Base-by-base conservation (phyloP, 2,113 vertebrate genomes). In the Furnarius figulus region DNA sequence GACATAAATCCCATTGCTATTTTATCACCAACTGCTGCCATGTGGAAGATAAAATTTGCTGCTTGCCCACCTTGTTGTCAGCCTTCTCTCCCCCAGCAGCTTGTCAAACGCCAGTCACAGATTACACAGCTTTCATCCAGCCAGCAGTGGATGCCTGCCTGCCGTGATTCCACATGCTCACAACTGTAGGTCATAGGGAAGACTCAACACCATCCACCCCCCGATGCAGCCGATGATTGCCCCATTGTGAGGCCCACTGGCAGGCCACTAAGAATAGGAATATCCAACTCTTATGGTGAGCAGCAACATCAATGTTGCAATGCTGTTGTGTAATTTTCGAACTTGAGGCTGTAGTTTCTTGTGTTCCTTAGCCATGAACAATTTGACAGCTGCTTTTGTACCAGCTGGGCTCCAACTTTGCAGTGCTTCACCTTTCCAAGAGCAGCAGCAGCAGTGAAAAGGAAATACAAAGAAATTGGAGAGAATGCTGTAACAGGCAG, bases 211-310 rank as follows among this genome's bases (percentile, higher is more conserved):
- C 17, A 46, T 14, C 7, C 52, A 47, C 10, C 5, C 33, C 7
- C 28, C 18, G n/a, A 22, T 28, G 56, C 28, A 56, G 68, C 40
- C 0, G 0, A 17, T 0, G 0, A 35, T 21, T 9, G 3, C 8
- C 39, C 35, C 1, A 0, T 23, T 7, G 19, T 22, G 5, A 53
- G 75, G 19, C 13, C 28, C 0, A 0, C 2, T 23, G 28, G 9
- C 5, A 18, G 12, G 33, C 16, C 39, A 30, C 56, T 6, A 24
- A 49, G 10, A 81, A 39, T 7, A 20, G 47, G 30, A 55, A 68
- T 49, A 78, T 31, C n/a, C 63, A 42, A 18, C 0, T 0, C 24
- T 67, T 42, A 66, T 0, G 0, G 47, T 25, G 30, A 84, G 52
- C 40, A 72, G 44, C 12, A 68, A 6, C 46, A 31, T 1, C 2